These are phyloP conservation scores for Apus apus DNA, from an alignment of 2,113 vertebrate species.

Conservation along the genomic window DNA sequence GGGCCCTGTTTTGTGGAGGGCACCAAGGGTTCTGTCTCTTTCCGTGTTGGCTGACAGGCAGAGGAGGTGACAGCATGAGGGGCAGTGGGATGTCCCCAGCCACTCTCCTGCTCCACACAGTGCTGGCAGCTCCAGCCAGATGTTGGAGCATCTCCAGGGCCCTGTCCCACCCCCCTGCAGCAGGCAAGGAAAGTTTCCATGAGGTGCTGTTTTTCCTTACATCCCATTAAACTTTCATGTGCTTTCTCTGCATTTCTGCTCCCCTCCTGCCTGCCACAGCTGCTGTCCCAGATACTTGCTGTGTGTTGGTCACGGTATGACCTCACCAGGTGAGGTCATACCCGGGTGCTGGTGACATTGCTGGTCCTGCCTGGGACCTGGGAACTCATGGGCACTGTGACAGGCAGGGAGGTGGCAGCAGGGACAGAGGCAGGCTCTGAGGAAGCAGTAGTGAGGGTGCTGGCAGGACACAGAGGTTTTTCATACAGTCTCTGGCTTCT, in stretches of 20 bases:
- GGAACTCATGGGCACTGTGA: background rate
- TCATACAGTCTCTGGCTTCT: background rate
- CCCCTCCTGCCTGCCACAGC: background rate
- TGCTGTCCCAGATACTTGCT: background rate
- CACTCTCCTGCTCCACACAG: accelerated
- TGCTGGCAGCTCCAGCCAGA: background rate
- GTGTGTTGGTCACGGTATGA: background rate
- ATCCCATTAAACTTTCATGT: background rate
- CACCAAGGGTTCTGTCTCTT: background rate
- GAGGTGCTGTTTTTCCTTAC: background rate
- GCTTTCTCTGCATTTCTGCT: background rate
- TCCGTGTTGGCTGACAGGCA: background rate
- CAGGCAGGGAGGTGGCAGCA: background rate
- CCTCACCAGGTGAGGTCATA: background rate
- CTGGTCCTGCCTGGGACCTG: background rate
- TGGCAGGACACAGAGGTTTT: background rate
- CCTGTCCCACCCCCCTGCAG: accelerated
- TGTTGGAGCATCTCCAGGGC: background rate
- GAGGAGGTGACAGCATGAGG: accelerated
- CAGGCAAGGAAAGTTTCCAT: background rate
- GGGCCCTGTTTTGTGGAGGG: background rate
- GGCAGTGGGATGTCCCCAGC: accelerated
- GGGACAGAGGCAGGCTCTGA: background rate
- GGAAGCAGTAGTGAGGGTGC: background rate
- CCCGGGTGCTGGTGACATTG: background rate